phyloP scores from a whole-genome alignment of 1,140 invertebrate species.

The Melitaea cinxia region DNA sequence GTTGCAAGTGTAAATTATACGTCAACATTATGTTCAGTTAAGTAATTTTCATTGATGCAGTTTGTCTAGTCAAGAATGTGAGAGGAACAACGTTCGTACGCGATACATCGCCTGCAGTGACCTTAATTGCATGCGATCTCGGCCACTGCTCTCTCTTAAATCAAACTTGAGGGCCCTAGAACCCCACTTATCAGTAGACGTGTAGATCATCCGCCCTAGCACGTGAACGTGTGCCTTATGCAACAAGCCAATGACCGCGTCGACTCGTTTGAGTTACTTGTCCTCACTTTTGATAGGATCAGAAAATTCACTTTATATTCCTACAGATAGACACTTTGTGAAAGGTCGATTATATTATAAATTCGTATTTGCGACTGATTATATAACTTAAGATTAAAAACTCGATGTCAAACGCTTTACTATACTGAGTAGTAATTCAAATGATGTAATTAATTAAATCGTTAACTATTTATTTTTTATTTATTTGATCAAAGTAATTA shows the following conservation, averaged over 20 bases:
- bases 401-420: constrained; percentile 10
- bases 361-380: constrained; percentile 29
- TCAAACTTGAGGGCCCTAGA: constrained; percentile 76
- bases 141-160: constrained; percentile 78
- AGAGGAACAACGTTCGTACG: constrained; percentile 51
- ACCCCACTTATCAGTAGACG: constrained; percentile 62
- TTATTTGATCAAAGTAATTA: neutral
- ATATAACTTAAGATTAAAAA: constrained; percentile 4
- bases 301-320: constrained; percentile 31
- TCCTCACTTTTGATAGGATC: constrained; percentile 42
- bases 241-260: constrained; percentile 69
- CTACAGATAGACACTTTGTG: constrained; percentile 50
- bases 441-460: constrained; percentile 5
- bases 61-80: constrained; percentile 38
- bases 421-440: neutral
- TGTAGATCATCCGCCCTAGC: constrained; percentile 61
- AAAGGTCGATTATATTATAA: constrained; percentile 44
- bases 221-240: constrained; percentile 64
- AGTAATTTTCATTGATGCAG: constrained; percentile 27
- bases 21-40: constrained; percentile 1
- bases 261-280: constrained; percentile 50
- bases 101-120: constrained; percentile 68
- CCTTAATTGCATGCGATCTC: constrained; percentile 74
- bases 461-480: neutral
- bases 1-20: neutral